Conservation (phyloP, 37 sponge, comb jelly and placozoan species). For the Tethya wilhelma region DNA sequence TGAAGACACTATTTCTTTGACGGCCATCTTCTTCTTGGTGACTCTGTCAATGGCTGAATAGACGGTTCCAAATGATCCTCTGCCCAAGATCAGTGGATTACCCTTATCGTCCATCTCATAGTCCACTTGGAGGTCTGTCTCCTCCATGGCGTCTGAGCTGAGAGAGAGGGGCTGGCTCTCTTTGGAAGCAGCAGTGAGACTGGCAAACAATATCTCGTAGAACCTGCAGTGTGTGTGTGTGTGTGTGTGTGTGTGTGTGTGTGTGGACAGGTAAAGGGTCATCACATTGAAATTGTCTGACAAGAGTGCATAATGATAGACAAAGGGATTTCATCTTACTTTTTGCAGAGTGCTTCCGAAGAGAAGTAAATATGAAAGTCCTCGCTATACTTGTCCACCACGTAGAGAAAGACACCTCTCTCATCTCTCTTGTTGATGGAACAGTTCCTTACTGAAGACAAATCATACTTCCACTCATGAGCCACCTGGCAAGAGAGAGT, state of each 20-base stretch:
- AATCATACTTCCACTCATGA: constrained; percentile 40
- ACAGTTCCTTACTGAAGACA: constrained; percentile 46
- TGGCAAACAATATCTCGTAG: background rate
- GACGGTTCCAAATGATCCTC: constrained; percentile 85
- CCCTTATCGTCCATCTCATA: constrained; percentile 60
- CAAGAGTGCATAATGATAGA: background rate
- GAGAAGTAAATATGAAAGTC: constrained; percentile 89
- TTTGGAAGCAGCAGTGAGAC: background rate
- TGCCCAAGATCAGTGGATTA: constrained; percentile 55
- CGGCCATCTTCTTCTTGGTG: constrained; percentile 87
- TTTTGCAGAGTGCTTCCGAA: constrained; percentile 45
- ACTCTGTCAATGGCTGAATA: constrained; percentile 79
- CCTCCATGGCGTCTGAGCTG: background rate
- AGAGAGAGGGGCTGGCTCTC: constrained; percentile 9
- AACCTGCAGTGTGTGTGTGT: background rate
- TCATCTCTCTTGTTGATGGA: constrained; percentile 81
- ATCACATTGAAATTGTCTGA: background rate
- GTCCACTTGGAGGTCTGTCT: constrained; percentile 28
- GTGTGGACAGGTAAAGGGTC: too few species aligned
- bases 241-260: background rate
- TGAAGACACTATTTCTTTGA: constrained; percentile 85
- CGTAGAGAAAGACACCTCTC: constrained; percentile 65
- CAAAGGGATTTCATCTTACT: constrained; percentile 27
- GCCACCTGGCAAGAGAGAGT: constrained; percentile 5
- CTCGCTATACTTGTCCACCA: constrained; percentile 50